Evolutionary conservation across 2,113 vertebrate species (phyloP), one percentile per base, ranked within the genome.

Genomic region (Shinisaurus crocodilurus): DNA sequence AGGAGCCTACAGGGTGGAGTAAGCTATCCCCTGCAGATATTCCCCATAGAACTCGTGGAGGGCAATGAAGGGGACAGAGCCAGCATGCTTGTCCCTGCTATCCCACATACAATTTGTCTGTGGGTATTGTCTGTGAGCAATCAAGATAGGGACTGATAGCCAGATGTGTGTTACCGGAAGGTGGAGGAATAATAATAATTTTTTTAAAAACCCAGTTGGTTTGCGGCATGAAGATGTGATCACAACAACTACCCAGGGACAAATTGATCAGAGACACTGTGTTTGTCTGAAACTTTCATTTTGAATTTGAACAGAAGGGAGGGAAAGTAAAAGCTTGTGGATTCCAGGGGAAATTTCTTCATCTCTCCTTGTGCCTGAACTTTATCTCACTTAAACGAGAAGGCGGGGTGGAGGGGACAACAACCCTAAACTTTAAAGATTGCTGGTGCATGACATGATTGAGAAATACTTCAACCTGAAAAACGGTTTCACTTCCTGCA

Each of bases 401-500:
- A 63, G 16, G 60, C 20, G 5, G 32, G n/a, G n/a, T 5, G 16
- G 27, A 23, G 1, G 90, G 91, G 89, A 94, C 93, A 95, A 92
- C 90, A 92, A 93, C 93, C 94, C 88, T 93, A 96, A 95, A 91
- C 92, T 93, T 94, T 95, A 96, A 96, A 94, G 96, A 91, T 86
- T 95, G 95, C 94, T 96, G 94, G 95, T 93, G 95, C 96, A 94
- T 96, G 94, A 95, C 94, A 95, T 95, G 97, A 97, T 96, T 97
- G 96, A 97, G 97, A 97, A 97, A 97, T 96, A 95, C 96, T 95
- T 97, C 96, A 97, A 95, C 96, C 97, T 97, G 94, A 96, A 96
- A n/a, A 97, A 95, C 95, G 85, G 95, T 97, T 97, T 96, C 96
- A 95, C 96, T 98, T 98, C 97, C 97, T 97, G 97, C 91, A 96